Evolutionary conservation across 2,888 invertebrate genomes (phyloP).

Genomic region (Megalurothrips usitatus): DNA sequence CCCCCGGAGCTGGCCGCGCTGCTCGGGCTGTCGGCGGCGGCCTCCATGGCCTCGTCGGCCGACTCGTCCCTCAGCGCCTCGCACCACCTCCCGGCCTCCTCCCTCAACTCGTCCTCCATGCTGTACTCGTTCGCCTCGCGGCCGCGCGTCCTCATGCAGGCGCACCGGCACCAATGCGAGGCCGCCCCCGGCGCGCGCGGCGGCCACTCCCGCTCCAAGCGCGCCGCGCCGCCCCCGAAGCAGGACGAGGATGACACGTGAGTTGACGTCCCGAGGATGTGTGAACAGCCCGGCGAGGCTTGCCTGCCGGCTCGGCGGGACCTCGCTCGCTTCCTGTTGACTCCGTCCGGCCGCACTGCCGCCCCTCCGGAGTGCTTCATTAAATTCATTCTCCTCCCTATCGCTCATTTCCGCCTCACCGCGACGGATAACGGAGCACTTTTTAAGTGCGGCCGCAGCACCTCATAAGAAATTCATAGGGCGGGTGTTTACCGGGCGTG

Average conservation of each 20-base stretch:
- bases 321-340: no score
- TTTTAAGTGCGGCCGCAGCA: not conserved
- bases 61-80: slow-evolving; percentile 29
- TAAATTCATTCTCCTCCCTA: no score
- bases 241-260: not conserved
- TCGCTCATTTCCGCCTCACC: no score
- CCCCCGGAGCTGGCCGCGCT: slow-evolving; percentile 64
- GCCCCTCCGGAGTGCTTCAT: no score
- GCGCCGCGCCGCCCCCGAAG: not conserved
- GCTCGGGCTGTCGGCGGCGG: slow-evolving; percentile 54
- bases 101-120: slow-evolving; percentile 17
- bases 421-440: not conserved
- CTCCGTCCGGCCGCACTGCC: no score
- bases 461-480: slow-evolving; percentile 1
- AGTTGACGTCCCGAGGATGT: not conserved
- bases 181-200: slow-evolving; percentile 33
- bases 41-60: slow-evolving; percentile 41
- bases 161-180: slow-evolving; percentile 32
- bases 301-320: no score
- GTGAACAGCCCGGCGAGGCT: no score
- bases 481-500: not conserved
- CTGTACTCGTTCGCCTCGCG: slow-evolving; percentile 43
- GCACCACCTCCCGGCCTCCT: slow-evolving; percentile 34
- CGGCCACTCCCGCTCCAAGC: not conserved
- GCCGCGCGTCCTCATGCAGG: slow-evolving; percentile 42